Evolutionary conservation across 2,888 invertebrate genomes (phyloP).

Genomic region (Latrodectus elegans): DNA sequence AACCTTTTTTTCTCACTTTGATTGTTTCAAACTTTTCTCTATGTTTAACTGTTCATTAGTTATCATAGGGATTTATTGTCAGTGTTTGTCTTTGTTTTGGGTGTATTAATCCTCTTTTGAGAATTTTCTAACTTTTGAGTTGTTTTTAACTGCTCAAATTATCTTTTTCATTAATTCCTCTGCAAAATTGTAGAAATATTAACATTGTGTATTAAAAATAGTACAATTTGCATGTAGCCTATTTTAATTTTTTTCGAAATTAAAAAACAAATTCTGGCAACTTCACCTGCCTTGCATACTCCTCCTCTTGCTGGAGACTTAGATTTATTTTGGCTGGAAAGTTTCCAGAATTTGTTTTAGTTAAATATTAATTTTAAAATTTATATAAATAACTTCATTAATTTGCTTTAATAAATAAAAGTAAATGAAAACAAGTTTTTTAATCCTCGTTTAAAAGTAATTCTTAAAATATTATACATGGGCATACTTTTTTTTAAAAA

Average conservation of each 20-base stretch:
- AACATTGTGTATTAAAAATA: background rate
- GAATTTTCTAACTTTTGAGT: constrained; percentile 7
- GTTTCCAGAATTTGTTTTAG: constrained; percentile 69
- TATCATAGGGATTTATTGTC: constrained; percentile 39
- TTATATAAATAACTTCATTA: background rate
- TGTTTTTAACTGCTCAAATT: constrained; percentile 1
- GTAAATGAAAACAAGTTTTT: background rate
- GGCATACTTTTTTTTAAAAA: no score
- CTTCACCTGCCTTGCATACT: constrained; percentile 68
- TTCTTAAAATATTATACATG: no score
- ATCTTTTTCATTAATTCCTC: constrained; percentile 34
- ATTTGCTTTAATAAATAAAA: background rate
- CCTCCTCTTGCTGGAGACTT: constrained; percentile 58
- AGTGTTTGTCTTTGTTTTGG: constrained; percentile 50
- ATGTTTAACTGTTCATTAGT: constrained; percentile 39
- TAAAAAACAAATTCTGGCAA: constrained; percentile 69
- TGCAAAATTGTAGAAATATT: constrained; percentile 10
- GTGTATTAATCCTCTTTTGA: constrained; percentile 39
- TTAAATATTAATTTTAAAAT: background rate
- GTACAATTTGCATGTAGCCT: constrained; percentile 43
- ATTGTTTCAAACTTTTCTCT: constrained; percentile 39
- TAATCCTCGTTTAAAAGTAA: background rate
- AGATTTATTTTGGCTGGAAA: constrained; percentile 63
- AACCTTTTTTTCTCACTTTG: constrained; percentile 40
- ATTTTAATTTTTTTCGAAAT: constrained; percentile 26